Percentiles rank a stretch among this genome's conserved stretches.
Evolutionary conservation across 2,113 vertebrate species (phyloP).

Genomic region (Lonchura striata): DNA sequence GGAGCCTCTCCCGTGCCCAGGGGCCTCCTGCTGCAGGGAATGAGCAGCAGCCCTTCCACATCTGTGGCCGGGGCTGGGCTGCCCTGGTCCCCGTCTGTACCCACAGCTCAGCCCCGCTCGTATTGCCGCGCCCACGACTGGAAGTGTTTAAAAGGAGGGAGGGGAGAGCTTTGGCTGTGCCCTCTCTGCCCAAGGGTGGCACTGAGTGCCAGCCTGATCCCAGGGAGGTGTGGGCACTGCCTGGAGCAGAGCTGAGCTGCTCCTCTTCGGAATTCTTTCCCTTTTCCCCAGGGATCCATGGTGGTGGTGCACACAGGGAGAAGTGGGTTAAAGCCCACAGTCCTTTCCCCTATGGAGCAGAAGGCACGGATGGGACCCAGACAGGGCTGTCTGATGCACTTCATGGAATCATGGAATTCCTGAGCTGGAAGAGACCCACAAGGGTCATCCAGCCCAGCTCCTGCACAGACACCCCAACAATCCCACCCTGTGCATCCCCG

Average conservation of each 20-base stretch:
- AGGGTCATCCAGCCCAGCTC: background rate
- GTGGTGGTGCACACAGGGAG: background rate
- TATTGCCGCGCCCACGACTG: background rate
- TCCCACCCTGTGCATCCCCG: no score
- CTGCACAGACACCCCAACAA: background rate
- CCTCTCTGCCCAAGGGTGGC: background rate
- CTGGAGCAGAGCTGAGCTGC: background rate
- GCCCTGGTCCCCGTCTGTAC: background rate
- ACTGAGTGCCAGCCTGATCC: accelerated
- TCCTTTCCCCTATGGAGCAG: accelerated
- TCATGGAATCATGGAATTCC: background rate
- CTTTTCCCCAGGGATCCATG: accelerated
- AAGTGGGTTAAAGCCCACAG: background rate
- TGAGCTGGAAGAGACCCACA: background rate
- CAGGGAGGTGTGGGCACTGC: background rate
- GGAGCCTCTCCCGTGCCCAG: background rate
- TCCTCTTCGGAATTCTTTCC: background rate
- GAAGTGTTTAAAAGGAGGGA: background rate
- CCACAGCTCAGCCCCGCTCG: background rate
- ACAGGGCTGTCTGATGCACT: background rate
- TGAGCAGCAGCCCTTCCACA: conserved; percentile 10
- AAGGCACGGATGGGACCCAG: background rate
- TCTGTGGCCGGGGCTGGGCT: conserved; percentile 9
- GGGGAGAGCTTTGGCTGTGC: background rate
- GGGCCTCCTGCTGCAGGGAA: conserved; percentile 37